A percentile compares a stretch with the other conserved stretches of the same genome.
Conservation (phyloP, 2,888 invertebrate species). For the Watsonalla cultraria region DNA sequence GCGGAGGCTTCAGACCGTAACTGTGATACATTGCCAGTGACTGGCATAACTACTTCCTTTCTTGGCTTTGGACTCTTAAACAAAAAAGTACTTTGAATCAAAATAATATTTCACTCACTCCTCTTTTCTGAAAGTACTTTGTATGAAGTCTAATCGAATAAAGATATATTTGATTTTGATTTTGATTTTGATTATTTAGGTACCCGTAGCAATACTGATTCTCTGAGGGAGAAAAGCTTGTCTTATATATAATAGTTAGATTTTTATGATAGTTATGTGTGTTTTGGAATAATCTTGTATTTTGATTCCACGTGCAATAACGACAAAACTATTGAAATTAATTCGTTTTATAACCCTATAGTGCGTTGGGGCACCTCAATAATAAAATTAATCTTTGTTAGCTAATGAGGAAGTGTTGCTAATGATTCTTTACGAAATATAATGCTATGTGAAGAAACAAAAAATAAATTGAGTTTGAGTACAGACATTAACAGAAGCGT, state of each 20-base stretch:
- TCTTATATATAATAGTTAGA: too few relatives aligned
- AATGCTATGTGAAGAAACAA: neutral
- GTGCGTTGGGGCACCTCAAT: neutral
- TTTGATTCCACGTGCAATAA: too few relatives aligned
- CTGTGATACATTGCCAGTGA: constrained; percentile 31
- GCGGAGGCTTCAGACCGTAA: constrained; percentile 41
- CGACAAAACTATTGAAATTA: too few relatives aligned
- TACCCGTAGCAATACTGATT: too few relatives aligned
- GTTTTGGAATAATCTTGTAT: too few relatives aligned
- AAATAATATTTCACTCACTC: neutral
- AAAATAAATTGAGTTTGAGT: neutral
- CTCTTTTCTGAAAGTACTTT: too few relatives aligned
- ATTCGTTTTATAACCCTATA: neutral
- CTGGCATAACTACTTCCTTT: constrained; percentile 44
- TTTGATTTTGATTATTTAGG: too few relatives aligned
- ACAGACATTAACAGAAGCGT: constrained; percentile 5
- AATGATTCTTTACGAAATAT: neutral
- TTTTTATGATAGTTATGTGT: too few relatives aligned
- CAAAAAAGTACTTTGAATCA: constrained; percentile 1
- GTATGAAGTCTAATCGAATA: too few relatives aligned
- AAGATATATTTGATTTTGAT: too few relatives aligned
- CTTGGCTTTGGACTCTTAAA: constrained; percentile 10
- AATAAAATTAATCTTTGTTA: neutral
- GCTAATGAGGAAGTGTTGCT: neutral
- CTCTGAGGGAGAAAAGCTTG: too few relatives aligned